Base-by-base conservation (phyloP, 2,113 vertebrate species). In the Anolis carolinensis region DNA sequence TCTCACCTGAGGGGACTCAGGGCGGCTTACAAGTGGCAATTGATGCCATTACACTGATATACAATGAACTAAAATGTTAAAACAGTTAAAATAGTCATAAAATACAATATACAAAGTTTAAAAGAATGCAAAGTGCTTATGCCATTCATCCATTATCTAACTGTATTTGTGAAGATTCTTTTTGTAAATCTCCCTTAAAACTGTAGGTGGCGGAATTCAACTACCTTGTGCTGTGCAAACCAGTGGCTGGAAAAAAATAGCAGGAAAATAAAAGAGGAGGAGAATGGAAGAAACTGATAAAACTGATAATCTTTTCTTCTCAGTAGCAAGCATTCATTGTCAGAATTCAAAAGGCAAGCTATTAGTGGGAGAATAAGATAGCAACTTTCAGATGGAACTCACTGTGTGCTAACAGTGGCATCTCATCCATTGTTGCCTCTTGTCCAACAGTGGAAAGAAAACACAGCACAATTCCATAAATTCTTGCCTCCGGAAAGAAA, bases 181-280 rank as follows among this genome's bases (percentile, higher is more conserved):
- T 82, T 71, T 25, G 36, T 39, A 84, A 74, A 89, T 74, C 93
- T 92, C 83, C 84, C 70, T 92, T 78, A 90, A 89, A 84, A 94
- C 94, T 81, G 62, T 93, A 95, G 95, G 86, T 95, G 95, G 94
- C 95, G 93, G 72, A 86, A 89, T 94, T 77, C 84, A 86, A 89
- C 94, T 88, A 81, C 80, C 83, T 44, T 88, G 85, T 93, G 85
- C 59, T 90, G 83, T 25, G 14, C 73, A 78, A 91, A 89, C 86
- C 7, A 75, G 34, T 74, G n/a, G 34, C 5, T 52, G 70, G 10
- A 18, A 18, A 16, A 18, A 30, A 18, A 67, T 34, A 75, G 27
- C 30, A 7, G 27, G 50, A 86, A 52, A 20, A 68, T 32, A 34
- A 71, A 73, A 71, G 63, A 87, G 1, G 32, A 73, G 50, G 90